Evolutionary conservation across 2,113 vertebrate genomes (phyloP).

Genomic region (Nesospiza acunhae): DNA sequence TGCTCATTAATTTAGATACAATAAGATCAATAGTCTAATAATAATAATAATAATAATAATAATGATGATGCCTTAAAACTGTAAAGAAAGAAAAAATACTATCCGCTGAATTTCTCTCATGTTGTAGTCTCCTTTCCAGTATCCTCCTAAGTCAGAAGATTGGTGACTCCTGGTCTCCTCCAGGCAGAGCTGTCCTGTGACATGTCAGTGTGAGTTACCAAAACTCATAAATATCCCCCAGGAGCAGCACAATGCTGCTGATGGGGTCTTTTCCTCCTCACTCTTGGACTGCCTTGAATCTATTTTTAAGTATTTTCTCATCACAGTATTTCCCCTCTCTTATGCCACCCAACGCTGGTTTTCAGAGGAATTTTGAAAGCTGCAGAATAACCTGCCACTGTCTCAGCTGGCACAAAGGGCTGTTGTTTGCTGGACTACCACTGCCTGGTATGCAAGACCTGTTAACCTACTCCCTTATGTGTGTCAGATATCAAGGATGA

Average conservation of each 20-base stretch:
- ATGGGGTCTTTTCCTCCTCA: background rate
- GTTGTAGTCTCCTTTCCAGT: background rate
- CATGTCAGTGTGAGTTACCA: background rate
- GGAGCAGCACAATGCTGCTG: background rate
- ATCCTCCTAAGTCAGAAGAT: background rate
- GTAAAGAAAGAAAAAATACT: background rate
- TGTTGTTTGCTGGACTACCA: background rate
- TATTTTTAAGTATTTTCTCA: background rate
- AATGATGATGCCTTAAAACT: background rate
- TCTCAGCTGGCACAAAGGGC: background rate
- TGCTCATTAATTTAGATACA: background rate
- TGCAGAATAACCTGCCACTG: background rate
- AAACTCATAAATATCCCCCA: background rate
- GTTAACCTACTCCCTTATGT: background rate
- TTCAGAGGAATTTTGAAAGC: background rate
- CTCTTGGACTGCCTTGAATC: background rate
- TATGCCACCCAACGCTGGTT: fast-evolving
- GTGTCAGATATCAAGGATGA: background rate
- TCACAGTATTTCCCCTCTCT: background rate
- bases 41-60: background rate
- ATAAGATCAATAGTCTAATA: background rate
- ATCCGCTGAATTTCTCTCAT: background rate
- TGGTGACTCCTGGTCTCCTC: background rate
- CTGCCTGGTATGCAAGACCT: background rate
- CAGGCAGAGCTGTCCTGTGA: background rate